These are phyloP conservation scores for Chelidonichthys spinosus DNA, from an alignment of 2,797 vertebrate species.

Conservation along the genomic window DNA sequence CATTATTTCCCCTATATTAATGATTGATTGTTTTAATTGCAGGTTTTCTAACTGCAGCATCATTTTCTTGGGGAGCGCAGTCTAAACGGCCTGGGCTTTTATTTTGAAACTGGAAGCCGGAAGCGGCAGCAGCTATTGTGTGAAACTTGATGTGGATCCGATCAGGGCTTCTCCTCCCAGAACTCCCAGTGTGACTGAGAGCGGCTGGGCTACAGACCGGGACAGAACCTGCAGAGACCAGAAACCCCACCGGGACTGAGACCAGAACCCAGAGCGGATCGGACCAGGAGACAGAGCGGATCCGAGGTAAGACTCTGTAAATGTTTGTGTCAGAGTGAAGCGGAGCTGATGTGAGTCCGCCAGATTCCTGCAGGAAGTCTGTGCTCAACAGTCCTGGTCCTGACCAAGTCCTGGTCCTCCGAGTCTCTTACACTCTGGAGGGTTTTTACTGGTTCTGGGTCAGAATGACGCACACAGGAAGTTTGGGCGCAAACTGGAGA, in stretches of 20 bases:
- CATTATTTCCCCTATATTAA: background rate
- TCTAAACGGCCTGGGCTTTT: background rate
- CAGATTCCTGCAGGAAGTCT: background rate
- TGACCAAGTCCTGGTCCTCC: background rate
- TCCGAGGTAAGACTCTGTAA: constrained; percentile 1
- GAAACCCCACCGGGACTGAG: background rate
- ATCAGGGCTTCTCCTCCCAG: background rate
- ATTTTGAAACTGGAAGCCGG: background rate
- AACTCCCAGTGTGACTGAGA: background rate
- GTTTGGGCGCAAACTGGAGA: constrained; percentile 1
- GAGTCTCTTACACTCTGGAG: background rate
- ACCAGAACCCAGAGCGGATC: background rate
- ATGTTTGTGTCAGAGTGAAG: background rate
- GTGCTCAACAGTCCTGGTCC: background rate
- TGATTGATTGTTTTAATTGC: background rate
- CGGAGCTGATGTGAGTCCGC: background rate
- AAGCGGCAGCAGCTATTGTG: background rate
- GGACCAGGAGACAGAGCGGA: background rate
- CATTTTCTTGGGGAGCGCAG: too few relatives aligned
- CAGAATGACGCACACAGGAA: background rate
- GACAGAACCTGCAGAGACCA: background rate
- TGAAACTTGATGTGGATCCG: background rate
- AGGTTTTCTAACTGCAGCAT: background rate
- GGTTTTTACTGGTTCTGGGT: background rate
- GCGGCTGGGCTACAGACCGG: background rate